These are phyloP conservation scores for Thymelicus lineola DNA, from an alignment of 2,888 invertebrate species.

Conservation along the genomic window DNA sequence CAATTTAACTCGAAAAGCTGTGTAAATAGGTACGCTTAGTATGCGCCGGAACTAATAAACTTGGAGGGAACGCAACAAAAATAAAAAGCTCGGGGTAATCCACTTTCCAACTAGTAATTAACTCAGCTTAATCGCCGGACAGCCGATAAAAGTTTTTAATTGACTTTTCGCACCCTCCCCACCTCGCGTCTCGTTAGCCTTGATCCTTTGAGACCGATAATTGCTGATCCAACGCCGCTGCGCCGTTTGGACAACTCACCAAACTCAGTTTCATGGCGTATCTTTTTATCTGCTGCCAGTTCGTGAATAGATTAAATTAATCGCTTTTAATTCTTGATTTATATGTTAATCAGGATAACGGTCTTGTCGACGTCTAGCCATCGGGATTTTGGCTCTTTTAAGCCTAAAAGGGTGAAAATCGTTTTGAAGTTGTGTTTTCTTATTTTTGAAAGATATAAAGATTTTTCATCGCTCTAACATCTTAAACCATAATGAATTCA, in stretches of 20 bases:
- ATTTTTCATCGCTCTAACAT: too few species aligned
- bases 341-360: too few species aligned
- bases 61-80: conserved; percentile 38
- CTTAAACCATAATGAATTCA: too few species aligned
- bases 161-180: conserved; percentile 54
- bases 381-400: too few species aligned
- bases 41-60: conserved; percentile 36
- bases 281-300: conserved; percentile 28
- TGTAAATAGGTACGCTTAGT: conserved; percentile 35
- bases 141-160: conserved; percentile 68
- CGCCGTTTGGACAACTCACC: conserved; percentile 40
- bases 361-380: too few species aligned
- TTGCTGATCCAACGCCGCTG: conserved; percentile 53
- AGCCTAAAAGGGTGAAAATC: too few species aligned
- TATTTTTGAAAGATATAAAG: too few species aligned
- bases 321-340: neutral
- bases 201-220: conserved; percentile 55
- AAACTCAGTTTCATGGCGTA: conserved; percentile 20
- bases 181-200: conserved; percentile 52
- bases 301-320: conserved; percentile 17
- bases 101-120: conserved; percentile 58
- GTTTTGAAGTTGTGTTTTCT: too few species aligned
- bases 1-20: conserved; percentile 19
- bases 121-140: conserved; percentile 60
- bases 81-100: conserved; percentile 49